Percentiles rank a stretch among this genome's conserved stretches.
Conservation (phyloP, 2,797 vertebrate genomes). For the Crypturellus tataupa region DNA sequence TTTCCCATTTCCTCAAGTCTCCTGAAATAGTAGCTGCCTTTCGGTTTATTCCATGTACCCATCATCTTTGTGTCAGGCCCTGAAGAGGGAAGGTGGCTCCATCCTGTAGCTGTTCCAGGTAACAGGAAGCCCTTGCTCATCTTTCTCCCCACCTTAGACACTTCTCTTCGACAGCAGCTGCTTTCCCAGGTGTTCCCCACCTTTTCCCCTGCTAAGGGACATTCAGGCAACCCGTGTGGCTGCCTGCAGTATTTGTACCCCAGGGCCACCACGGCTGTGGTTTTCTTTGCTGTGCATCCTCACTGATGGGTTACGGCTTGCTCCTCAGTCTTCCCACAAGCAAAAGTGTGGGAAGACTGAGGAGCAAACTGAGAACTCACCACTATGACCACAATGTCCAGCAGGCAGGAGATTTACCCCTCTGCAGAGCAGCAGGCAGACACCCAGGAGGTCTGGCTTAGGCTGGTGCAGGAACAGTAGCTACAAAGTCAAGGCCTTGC, state of each 20-base stretch:
- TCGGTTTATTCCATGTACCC: background rate
- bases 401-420: background rate
- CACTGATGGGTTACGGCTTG: rapidly evolving
- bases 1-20: background rate
- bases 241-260: background rate
- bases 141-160: background rate
- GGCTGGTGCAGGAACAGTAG: background rate
- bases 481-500: background rate
- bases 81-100: background rate
- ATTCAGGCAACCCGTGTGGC: background rate
- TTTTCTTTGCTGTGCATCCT: background rate
- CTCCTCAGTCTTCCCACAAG: background rate
- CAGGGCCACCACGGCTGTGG: background rate
- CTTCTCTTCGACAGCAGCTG: background rate
- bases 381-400: background rate
- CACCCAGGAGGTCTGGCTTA: background rate
- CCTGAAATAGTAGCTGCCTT: background rate
- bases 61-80: background rate
- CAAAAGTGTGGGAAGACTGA: background rate
- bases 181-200: background rate
- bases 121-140: rapidly evolving
- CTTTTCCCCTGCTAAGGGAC: background rate
- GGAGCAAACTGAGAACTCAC: no score
- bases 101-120: background rate
- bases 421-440: background rate